Base-by-base conservation (phyloP, 2,888 invertebrate genomes). In the Eilema griseolum region DNA sequence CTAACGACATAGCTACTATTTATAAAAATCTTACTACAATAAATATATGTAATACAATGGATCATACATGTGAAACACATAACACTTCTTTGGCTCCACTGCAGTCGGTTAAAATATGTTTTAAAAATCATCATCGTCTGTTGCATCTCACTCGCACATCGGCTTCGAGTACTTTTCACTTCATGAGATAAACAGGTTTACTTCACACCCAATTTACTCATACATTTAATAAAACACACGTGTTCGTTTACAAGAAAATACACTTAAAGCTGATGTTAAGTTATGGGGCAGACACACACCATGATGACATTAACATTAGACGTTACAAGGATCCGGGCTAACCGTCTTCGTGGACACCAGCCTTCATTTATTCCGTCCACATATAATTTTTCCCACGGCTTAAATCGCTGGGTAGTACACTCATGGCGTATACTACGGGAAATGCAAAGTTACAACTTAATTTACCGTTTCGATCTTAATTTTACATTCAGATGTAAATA, bases 321-420 rank as follows among this genome's bases (percentile, higher is more conserved):
- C 88, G 89, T 88, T 86, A 88, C 84, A 82, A 90, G 94, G 94
- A 94, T 94, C 92, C 94, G 94, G 94, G 94, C 89, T 90, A 94
- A 94, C 94, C 91, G 94, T 82, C 87, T 73, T 66, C 68, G 71
- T 68, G 75, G 73, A 76, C 76, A 76, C 74, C 77, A 80, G 24
- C 41, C 66, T 75, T 75, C 69, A 70, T 74, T 77, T 74, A 75
- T 81, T 78, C 72, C 57, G 66, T 74, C 68, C 63, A 72, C 46
- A 68, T 71, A 16, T 37, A 41, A 64, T 57, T 61, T 77, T 83
- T 85, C 83, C 79, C 86, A 85, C 82, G 79, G 67, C 59, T 72
- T 52, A 66, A 71, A 79, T 73, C 28, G 46, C 33, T 56, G 56
- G 67, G 60, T 60, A n/a, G 23, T 16, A 26, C 20, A 23, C 11